Evolutionary conservation across 2,113 vertebrate genomes (phyloP).

Genomic region (Aspiorhynchus laticeps): DNA sequence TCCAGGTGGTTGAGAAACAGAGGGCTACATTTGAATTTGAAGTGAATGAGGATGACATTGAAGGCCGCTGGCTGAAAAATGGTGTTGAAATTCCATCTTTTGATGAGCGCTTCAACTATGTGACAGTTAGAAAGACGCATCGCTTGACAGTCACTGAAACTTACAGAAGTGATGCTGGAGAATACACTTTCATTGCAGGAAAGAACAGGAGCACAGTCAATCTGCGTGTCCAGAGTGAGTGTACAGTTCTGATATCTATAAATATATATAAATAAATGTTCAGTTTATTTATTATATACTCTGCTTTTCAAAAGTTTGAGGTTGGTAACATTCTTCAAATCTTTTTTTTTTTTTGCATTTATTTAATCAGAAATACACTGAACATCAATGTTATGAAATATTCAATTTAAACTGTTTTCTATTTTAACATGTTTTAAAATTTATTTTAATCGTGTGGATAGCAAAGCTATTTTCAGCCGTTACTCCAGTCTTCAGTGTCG

Average conservation of each 20-base stretch:
- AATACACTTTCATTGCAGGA: slow-evolving; percentile 92
- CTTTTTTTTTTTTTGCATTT: not conserved
- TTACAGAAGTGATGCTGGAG: slow-evolving; percentile 87
- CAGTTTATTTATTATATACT: not conserved
- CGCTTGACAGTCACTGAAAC: slow-evolving; percentile 92
- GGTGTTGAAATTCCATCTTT: slow-evolving; percentile 87
- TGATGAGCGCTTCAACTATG: slow-evolving; percentile 87
- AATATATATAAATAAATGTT: not conserved
- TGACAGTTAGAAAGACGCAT: slow-evolving; percentile 87
- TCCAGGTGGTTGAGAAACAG: slow-evolving; percentile 91
- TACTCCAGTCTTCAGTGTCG: too few species aligned
- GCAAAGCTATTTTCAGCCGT: too few species aligned
- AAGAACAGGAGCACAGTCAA: slow-evolving; percentile 85
- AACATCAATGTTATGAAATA: not conserved
- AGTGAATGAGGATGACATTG: slow-evolving; percentile 94
- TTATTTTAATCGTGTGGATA: too few species aligned
- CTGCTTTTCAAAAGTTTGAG: not conserved
- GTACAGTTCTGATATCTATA: not conserved
- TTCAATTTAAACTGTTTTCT: not conserved
- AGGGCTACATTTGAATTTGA: slow-evolving; percentile 93
- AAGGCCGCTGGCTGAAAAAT: slow-evolving; percentile 92
- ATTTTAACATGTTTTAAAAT: not conserved
- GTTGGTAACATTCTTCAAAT: not conserved
- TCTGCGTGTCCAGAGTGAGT: slow-evolving; percentile 88
- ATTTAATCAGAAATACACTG: not conserved